Evolutionary conservation across 2,888 invertebrate species (phyloP), one percentile per base, ranked within the genome.

Genomic region (Parnassius smintheus): DNA sequence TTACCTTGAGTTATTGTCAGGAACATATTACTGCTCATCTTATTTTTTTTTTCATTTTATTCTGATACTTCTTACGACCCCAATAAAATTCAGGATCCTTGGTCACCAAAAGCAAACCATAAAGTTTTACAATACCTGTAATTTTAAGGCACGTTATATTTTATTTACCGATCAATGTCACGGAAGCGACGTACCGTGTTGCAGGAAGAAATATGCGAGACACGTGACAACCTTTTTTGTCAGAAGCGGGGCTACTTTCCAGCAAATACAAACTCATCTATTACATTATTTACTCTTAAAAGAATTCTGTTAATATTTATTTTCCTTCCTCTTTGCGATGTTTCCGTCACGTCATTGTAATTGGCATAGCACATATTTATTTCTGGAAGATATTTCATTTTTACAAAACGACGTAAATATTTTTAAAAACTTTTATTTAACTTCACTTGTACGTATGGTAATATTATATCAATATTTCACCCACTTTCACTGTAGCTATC

Each of bases 301-400:
- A 35, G 42, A 61, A 56, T 51, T 46, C 50, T 49, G 9, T 42
- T 12, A 55, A 61, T 44, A 50, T 61, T 56, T 51, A 35, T 12
- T 18, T 41, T 48, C n/a, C 44, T 45, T n/a, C 22, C 46, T 41
- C 44, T 12, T 48, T 13, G 12, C 18, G 46, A 45, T 45, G 55
- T 50, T 35, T 12, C 56, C 22, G 44, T 35, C 44, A n/a, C 13
- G n/a, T n/a, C n/a, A n/a, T n/a, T 48, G 45, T 52, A 51, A 56
- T 55, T 61, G 50, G 61, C 18, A 51, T 41, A 13, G 50, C 51
- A 61, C 56, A 61, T 46, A 52, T 50, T 55, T 54, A 48, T 60
- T 60, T 48, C 48, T 54, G 48, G 48, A 44, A 51, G 42, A 51
- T 25, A 1, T 25, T 25, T 25, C 25, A 25, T 25, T 25, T 25